These are phyloP conservation scores for Nemoura dubitans DNA, from an alignment of 2,888 invertebrate species.

Conservation along the genomic window DNA sequence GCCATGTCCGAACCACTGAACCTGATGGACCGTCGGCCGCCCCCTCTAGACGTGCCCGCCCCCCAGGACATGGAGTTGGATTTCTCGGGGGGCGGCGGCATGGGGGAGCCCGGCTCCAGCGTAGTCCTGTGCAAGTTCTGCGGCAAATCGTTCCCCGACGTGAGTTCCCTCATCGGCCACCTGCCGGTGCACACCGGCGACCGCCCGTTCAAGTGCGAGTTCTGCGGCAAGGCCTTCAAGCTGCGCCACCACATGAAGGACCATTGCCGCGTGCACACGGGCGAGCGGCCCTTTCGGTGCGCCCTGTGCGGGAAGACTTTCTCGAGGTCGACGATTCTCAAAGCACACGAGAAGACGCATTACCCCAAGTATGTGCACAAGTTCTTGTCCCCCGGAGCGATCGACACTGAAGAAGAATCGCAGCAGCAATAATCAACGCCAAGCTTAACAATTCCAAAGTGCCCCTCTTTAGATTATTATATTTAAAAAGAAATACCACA, in stretches of 20 bases:
- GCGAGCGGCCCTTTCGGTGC: conserved; percentile 89
- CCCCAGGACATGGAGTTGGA: conserved; percentile 49
- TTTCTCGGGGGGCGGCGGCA: conserved; percentile 61
- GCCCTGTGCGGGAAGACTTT: conserved; percentile 90
- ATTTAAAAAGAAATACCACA: conserved; percentile 45
- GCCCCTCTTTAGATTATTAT: conserved; percentile 44
- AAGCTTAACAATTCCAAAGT: conserved; percentile 46
- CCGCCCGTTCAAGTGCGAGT: conserved; percentile 91
- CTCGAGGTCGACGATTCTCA: conserved; percentile 88
- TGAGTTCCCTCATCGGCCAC: conserved; percentile 86
- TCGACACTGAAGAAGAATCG: conserved; percentile 81
- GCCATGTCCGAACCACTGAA: conserved; percentile 54
- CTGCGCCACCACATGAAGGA: conserved; percentile 94
- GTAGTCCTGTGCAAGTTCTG: conserved; percentile 92
- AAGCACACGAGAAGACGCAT: conserved; percentile 93
- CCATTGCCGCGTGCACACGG: conserved; percentile 92
- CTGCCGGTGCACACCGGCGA: conserved; percentile 90
- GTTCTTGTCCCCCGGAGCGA: conserved; percentile 86
- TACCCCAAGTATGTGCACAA: conserved; percentile 91
- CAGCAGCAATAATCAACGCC: conserved; percentile 63
- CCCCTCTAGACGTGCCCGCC: conserved; percentile 51
- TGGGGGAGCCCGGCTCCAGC: conserved; percentile 56
- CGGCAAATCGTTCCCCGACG: conserved; percentile 91
- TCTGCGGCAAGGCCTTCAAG: conserved; percentile 93
- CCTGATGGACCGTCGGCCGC: conserved; percentile 57